A percentile compares a stretch with the other conserved stretches of the same genome.
These are phyloP conservation scores for Odocoileus hemionus DNA, from an alignment of 2,113 vertebrate genomes.

Conservation along the genomic window DNA sequence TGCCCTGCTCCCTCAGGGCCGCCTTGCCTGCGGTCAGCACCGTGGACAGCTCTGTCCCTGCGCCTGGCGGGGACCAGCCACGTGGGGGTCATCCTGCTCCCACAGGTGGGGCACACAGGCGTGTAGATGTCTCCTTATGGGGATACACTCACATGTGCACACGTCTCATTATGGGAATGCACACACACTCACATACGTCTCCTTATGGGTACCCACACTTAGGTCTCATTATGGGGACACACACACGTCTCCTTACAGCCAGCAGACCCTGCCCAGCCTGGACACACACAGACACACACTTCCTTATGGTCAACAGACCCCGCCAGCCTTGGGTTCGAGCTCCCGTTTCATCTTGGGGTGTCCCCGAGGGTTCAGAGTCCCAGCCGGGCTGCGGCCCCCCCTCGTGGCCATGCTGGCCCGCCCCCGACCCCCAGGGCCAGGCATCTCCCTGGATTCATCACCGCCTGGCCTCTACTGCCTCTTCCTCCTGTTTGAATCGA, in stretches of 20 bases:
- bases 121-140: rapidly evolving
- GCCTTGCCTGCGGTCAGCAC: background rate
- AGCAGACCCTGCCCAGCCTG: background rate
- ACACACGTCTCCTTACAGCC: background rate
- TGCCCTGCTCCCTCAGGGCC: rapidly evolving
- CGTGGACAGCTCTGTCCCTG: background rate
- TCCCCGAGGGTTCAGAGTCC: background rate
- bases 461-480: rapidly evolving
- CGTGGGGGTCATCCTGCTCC: too few relatives aligned
- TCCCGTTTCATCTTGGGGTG: rapidly evolving
- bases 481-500: background rate
- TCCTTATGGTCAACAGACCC: background rate
- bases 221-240: too few relatives aligned
- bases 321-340: background rate
- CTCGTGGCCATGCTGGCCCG: rapidly evolving
- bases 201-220: too few relatives aligned
- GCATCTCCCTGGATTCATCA: background rate
- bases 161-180: too few relatives aligned
- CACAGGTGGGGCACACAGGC: background rate
- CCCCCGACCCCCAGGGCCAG: background rate
- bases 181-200: too few relatives aligned
- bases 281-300: background rate
- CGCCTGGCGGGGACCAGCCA: background rate
- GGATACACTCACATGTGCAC: background rate
- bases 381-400: rapidly evolving